Percentiles rank a stretch among this genome's conserved stretches.
Conservation (phyloP, 2,113 vertebrate genomes). For the Pelecanoides urinatrix region DNA sequence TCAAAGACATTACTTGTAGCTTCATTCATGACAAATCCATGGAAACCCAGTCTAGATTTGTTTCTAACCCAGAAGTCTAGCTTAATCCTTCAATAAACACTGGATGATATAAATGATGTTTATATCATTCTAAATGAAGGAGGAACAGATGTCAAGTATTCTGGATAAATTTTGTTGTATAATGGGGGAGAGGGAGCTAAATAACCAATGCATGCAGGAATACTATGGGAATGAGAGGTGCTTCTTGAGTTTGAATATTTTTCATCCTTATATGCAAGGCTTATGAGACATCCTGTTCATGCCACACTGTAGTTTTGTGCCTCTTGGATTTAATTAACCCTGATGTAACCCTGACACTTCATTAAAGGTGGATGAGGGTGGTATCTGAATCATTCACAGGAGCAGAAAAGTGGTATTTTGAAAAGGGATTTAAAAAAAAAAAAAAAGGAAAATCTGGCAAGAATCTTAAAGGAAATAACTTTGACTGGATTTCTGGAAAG, state of each 20-base stretch:
- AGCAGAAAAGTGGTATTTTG: background rate
- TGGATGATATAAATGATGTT: background rate
- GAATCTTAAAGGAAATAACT: background rate
- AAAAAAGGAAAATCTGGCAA: background rate
- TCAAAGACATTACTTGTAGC: too few species aligned
- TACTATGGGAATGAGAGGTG: background rate
- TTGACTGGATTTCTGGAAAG: background rate
- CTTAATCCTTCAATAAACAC: background rate
- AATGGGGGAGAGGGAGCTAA: background rate
- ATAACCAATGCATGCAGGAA: background rate
- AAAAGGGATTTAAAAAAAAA: background rate
- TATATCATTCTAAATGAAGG: background rate
- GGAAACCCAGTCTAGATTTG: too few species aligned
- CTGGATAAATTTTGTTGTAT: background rate
- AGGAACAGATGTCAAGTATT: background rate
- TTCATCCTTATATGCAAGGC: background rate
- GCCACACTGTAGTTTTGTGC: background rate
- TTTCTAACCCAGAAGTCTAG: too few species aligned
- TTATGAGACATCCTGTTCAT: background rate
- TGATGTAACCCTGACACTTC: background rate
- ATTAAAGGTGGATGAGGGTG: background rate
- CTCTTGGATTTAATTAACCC: constrained; percentile 11
- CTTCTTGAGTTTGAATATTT: background rate
- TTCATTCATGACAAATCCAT: too few species aligned
- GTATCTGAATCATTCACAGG: background rate